Percentiles rank a stretch among this genome's conserved stretches.
These are phyloP conservation scores for Coregonus sp. DNA, from an alignment of 2,797 vertebrate genomes.

Conservation along the genomic window DNA sequence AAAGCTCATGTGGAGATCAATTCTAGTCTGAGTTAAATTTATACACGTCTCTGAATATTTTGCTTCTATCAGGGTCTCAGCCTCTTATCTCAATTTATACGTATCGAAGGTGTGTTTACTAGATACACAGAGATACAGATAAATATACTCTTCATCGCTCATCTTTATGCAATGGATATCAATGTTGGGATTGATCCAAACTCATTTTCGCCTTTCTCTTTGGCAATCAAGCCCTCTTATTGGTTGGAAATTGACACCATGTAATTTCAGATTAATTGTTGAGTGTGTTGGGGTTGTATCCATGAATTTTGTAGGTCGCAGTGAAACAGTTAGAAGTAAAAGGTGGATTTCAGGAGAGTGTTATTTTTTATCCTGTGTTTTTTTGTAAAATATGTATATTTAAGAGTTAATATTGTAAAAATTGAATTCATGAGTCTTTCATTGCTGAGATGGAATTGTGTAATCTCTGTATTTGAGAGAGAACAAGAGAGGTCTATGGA, in stretches of 20 bases:
- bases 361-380: constrained; percentile 35
- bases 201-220: constrained; percentile 30
- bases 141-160: constrained; percentile 15
- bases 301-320: constrained; percentile 27
- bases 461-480: constrained; percentile 31
- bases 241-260: constrained; percentile 29
- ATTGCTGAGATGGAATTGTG: constrained; percentile 39
- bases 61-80: constrained; percentile 20
- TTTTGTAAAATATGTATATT: constrained; percentile 54
- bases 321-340: constrained; percentile 50
- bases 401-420: constrained; percentile 26
- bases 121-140: constrained; percentile 27
- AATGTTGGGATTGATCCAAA: background rate
- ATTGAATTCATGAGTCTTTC: constrained; percentile 25
- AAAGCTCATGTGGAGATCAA: constrained; percentile 14
- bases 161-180: constrained; percentile 30
- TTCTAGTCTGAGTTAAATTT: constrained; percentile 38
- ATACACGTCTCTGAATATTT: constrained; percentile 54
- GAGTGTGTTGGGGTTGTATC: constrained; percentile 30
- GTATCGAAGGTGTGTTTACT: constrained; percentile 39
- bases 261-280: constrained; percentile 44
- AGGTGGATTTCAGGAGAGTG: constrained; percentile 46
- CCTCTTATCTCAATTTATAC: constrained; percentile 38
- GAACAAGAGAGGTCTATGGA: constrained; percentile 5
- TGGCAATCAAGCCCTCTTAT: constrained; percentile 6